These are phyloP conservation scores for Clusia tigrina DNA, from an alignment of 2,888 invertebrate genomes.

Conservation along the genomic window DNA sequence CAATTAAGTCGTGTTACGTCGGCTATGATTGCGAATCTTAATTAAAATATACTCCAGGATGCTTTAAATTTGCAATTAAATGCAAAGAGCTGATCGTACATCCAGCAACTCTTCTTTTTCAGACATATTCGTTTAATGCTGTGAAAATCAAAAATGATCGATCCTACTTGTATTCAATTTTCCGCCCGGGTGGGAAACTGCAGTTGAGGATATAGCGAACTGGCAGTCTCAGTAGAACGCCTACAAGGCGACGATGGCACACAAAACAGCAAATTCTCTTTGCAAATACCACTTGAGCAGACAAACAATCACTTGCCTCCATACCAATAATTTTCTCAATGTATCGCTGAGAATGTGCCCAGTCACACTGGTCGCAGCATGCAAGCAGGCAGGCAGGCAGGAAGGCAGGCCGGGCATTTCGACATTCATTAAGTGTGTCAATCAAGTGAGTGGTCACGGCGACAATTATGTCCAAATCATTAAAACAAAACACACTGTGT, in stretches of 20 bases:
- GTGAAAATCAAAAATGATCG: too few species aligned
- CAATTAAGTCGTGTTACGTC: too few species aligned
- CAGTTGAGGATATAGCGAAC: too few species aligned
- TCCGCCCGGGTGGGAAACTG: too few species aligned
- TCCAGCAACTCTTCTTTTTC: too few species aligned
- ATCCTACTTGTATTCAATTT: too few species aligned
- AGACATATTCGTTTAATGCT: too few species aligned
- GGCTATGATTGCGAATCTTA: too few species aligned
- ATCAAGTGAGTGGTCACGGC: conserved; percentile 13
- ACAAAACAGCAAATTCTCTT: not conserved
- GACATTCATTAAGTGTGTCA: conserved; percentile 11
- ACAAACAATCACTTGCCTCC: not conserved
- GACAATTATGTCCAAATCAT: conserved; percentile 7
- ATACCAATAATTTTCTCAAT: conserved; percentile 6
- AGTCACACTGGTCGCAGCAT: not conserved
- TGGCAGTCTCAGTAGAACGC: not conserved
- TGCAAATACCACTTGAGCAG: conserved; percentile 7
- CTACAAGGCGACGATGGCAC: conserved; percentile 5
- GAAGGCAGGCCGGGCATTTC: conserved; percentile 2
- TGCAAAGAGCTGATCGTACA: too few species aligned
- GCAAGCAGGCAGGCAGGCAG: not conserved
- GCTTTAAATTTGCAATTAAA: too few species aligned
- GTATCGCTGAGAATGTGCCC: not conserved
- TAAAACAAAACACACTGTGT: too few species aligned
- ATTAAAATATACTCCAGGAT: not conserved